A percentile compares a stretch with the other conserved stretches of the same genome.
phyloP scores from a whole-genome alignment of 2,113 vertebrate species.

The Globicephala melas region DNA sequence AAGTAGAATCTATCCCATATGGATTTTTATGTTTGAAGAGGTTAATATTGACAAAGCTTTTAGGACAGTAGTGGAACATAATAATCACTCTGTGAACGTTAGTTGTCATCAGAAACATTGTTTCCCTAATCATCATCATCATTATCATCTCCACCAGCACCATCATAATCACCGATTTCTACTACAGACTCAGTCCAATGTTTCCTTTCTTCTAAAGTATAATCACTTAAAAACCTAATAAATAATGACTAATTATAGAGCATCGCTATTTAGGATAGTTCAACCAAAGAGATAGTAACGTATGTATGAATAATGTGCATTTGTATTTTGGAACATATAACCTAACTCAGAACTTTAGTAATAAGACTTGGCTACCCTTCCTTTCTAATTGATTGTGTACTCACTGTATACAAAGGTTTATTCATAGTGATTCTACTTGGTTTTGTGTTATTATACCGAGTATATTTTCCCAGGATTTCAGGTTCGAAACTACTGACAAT shows the following conservation, averaged over 20 bases:
- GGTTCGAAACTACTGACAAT: slow-evolving; percentile 74
- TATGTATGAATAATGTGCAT: not conserved
- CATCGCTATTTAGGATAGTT: not conserved
- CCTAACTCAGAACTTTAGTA: not conserved
- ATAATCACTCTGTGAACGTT: not conserved
- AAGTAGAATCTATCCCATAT: not conserved
- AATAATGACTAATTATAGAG: not conserved
- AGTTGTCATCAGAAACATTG: not conserved
- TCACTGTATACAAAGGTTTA: slow-evolving; percentile 44
- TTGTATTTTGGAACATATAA: not conserved
- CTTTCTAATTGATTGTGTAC: not conserved
- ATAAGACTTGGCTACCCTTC: not conserved
- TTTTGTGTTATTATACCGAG: slow-evolving; percentile 48
- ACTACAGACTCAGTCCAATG: not conserved
- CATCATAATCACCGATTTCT: not conserved
- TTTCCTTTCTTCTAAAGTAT: not conserved
- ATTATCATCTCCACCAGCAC: not conserved
- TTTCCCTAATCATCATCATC: not conserved
- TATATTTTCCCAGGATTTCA: slow-evolving; percentile 63
- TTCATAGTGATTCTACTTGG: slow-evolving; percentile 54
- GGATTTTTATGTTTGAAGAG: not conserved
- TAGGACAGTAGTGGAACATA: not conserved
- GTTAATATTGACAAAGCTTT: not conserved
- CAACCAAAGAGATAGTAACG: not conserved
- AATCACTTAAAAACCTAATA: not conserved